Evolutionary conservation across 2,113 vertebrate genomes (phyloP).

Genomic region (Piprites chloris): DNA sequence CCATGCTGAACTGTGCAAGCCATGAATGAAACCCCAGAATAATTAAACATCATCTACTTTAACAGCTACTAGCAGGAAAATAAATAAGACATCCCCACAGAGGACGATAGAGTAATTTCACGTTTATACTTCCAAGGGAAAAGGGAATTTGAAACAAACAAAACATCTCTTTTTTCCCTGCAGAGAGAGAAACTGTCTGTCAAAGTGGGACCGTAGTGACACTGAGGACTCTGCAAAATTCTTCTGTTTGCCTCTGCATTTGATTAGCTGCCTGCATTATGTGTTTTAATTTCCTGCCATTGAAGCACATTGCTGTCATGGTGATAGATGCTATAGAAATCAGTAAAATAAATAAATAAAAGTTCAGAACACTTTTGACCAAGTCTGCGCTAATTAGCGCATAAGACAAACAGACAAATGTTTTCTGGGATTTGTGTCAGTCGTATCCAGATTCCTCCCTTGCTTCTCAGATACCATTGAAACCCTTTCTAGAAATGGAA

Average conservation of each 20-base stretch:
- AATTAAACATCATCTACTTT: conserved; percentile 20
- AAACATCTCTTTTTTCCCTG: conserved; percentile 8
- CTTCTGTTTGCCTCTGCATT: conserved; percentile 64
- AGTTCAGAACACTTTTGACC: conserved; percentile 64
- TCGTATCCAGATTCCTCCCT: neutral
- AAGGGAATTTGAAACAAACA: conserved; percentile 43
- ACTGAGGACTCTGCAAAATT: conserved; percentile 35
- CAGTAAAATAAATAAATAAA: conserved; percentile 54
- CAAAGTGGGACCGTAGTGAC: conserved; percentile 1
- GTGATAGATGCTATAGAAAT: conserved; percentile 59
- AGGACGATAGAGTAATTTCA: conserved; percentile 28
- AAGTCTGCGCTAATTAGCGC: conserved; percentile 42
- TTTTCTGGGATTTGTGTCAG: conserved; percentile 55
- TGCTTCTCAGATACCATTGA: conserved; percentile 36
- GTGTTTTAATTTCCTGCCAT: conserved; percentile 68
- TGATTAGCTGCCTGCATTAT: conserved; percentile 62
- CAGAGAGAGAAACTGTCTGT: conserved; percentile 44
- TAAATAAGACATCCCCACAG: conserved; percentile 47
- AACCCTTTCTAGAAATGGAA: conserved; percentile 39
- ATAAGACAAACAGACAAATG: conserved; percentile 41
- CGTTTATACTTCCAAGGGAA: neutral
- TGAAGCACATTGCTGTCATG: conserved; percentile 58
- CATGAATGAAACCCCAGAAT: neutral
- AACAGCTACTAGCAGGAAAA: conserved; percentile 19
- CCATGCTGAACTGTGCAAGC: neutral